These are phyloP conservation scores for Sphaerophoria rueppellii DNA, from an alignment of 2,888 invertebrate genomes.

Conservation along the genomic window DNA sequence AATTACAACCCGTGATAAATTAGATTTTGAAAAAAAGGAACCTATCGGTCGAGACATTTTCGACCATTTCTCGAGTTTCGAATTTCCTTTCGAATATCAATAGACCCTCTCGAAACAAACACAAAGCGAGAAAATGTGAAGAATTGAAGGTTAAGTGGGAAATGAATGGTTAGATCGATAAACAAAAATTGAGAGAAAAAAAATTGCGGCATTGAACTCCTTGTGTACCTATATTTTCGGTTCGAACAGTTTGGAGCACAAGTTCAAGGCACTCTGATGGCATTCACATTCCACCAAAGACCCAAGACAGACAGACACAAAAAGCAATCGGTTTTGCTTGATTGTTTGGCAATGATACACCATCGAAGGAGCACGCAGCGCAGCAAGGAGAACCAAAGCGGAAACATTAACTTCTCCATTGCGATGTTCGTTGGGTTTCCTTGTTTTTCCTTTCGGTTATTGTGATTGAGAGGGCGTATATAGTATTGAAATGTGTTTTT, in stretches of 20 bases:
- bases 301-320: slow-evolving; percentile 1
- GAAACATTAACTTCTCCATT: slow-evolving; percentile 45
- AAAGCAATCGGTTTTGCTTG: slow-evolving; percentile 25
- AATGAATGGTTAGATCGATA: slow-evolving; percentile 71
- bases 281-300: not conserved
- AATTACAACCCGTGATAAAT: slow-evolving; percentile 68
- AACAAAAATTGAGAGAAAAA: not conserved
- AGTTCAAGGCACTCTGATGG: slow-evolving; percentile 8
- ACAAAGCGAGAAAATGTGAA: slow-evolving; percentile 34
- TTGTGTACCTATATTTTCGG: not conserved
- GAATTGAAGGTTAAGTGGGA: slow-evolving; percentile 70
- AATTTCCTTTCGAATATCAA: not conserved
- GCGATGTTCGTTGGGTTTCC: slow-evolving; percentile 26
- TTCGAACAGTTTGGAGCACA: not conserved
- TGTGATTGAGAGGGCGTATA: not conserved
- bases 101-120: not conserved
- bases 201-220: slow-evolving; percentile 52
- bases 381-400: slow-evolving; percentile 31
- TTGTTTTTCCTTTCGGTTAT: not conserved
- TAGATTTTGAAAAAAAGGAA: slow-evolving; percentile 48
- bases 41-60: not conserved
- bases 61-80: not conserved
- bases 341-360: slow-evolving; percentile 28
- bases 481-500: slow-evolving; percentile 48
- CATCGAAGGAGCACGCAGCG: not conserved